A percentile compares a stretch with the other conserved stretches of the same genome.
These are phyloP conservation scores for Lontra canadensis DNA, from an alignment of 2,113 vertebrate species.

Conservation along the genomic window DNA sequence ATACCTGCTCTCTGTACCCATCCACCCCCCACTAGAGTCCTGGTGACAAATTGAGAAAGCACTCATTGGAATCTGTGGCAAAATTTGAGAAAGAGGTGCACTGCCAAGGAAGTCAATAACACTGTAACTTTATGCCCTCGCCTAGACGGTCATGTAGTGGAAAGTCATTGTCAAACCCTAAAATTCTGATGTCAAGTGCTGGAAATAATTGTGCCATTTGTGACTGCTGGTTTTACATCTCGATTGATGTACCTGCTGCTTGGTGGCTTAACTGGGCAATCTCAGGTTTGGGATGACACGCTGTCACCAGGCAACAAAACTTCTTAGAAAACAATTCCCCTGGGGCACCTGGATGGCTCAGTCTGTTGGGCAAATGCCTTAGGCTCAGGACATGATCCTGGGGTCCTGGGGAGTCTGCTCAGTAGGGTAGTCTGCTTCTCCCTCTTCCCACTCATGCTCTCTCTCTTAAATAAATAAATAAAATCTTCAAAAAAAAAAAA, in stretches of 20 bases:
- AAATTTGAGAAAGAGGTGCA: neutral
- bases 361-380: neutral
- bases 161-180: slow-evolving; percentile 3
- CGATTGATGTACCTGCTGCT: neutral
- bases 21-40: too few relatives aligned
- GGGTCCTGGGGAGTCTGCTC: too few relatives aligned
- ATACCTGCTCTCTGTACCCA: neutral
- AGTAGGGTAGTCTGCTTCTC: too few relatives aligned
- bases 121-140: neutral
- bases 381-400: too few relatives aligned
- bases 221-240: neutral
- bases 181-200: slow-evolving; percentile 22
- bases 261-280: neutral
- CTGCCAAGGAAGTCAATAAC: neutral
- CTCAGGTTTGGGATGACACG: neutral
- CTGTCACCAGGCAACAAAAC: neutral
- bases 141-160: neutral
- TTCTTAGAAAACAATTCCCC: neutral
- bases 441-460: too few relatives aligned
- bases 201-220: slow-evolving; percentile 38
- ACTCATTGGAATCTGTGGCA: neutral
- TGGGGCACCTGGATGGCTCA: neutral
- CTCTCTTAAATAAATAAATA: too few relatives aligned
- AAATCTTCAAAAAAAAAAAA: too few relatives aligned
- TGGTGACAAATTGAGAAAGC: neutral